Conservation (phyloP, 2,888 invertebrate species). For the Habrosyne pyritoides region DNA sequence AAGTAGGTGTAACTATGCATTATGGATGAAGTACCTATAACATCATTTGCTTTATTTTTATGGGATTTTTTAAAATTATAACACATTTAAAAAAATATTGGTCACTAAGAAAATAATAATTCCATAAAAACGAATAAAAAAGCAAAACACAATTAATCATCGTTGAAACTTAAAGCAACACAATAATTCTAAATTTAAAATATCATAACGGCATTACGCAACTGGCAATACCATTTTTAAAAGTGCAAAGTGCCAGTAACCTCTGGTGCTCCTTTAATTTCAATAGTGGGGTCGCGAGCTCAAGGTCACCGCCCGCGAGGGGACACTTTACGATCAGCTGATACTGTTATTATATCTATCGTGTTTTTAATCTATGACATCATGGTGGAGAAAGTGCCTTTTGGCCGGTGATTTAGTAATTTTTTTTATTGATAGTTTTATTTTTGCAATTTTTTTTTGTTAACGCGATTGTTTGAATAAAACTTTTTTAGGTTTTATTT, state of each 20-base stretch:
- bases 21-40: too few relatives aligned
- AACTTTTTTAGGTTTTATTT: too few relatives aligned
- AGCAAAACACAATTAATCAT: not conserved
- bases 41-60: too few relatives aligned
- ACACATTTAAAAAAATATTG: not conserved
- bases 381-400: not conserved
- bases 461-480: not conserved
- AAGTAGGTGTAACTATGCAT: too few relatives aligned
- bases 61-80: too few relatives aligned
- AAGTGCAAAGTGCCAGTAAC: conserved; percentile 82
- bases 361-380: not conserved
- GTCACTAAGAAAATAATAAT: not conserved
- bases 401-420: not conserved
- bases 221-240: conserved; percentile 64
- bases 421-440: not conserved
- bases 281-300: conserved; percentile 79
- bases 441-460: not conserved
- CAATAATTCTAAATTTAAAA: not conserved
- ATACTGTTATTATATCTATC: conserved; percentile 26
- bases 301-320: conserved; percentile 76
- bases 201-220: conserved; percentile 31
- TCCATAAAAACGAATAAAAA: not conserved
- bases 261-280: conserved; percentile 77
- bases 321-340: conserved; percentile 80
- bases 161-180: not conserved